Base-by-base conservation (phyloP, 23 tunicate genomes). In the Botrylloides violaceus region DNA sequence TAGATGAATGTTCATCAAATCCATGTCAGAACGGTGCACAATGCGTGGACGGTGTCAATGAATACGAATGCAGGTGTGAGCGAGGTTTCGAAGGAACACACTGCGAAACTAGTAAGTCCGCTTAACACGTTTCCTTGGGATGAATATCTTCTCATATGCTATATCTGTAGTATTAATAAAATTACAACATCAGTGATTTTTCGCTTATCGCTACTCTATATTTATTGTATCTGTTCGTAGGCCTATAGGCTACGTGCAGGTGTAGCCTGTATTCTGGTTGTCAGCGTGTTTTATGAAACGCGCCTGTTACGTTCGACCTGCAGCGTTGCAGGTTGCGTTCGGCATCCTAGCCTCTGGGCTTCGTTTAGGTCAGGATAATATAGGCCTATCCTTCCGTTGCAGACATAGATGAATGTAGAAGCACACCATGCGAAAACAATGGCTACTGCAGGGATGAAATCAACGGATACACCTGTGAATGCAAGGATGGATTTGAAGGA, bases 341-440 rank as follows among this genome's bases (percentile, higher is more conserved):
- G n/a, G n/a, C n/a, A n/a, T n/a, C n/a, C n/a, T n/a, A n/a, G n/a
- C n/a, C n/a, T n/a, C n/a, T n/a, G n/a, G n/a, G n/a, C n/a, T n/a
- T n/a, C n/a, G n/a, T n/a, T n/a, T n/a, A n/a, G n/a, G n/a, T n/a
- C n/a, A n/a, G n/a, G n/a, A n/a, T n/a, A n/a, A n/a, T n/a, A n/a
- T n/a, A n/a, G n/a, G n/a, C n/a, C 26, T 58, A 4, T 29, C 3
- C 4, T 58, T 58, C 12, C 12, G 23, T 3, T 64, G 23, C 29
- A 83, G 89, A 83, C 58, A 83, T 77, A 4, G 71, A 83, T 53
- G 89, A 83, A 38, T 83, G 89, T 48, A 62, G 23, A 2, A n/a
- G 53, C 28, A 31, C 20, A 3, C 87, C 87, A 1, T 82, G 87
- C 33, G 66, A 66, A 55, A 56, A 82, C 70, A 66, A 58, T 12